Conservation (phyloP, 1,140 invertebrate species). For the Drosophila bocki region DNA sequence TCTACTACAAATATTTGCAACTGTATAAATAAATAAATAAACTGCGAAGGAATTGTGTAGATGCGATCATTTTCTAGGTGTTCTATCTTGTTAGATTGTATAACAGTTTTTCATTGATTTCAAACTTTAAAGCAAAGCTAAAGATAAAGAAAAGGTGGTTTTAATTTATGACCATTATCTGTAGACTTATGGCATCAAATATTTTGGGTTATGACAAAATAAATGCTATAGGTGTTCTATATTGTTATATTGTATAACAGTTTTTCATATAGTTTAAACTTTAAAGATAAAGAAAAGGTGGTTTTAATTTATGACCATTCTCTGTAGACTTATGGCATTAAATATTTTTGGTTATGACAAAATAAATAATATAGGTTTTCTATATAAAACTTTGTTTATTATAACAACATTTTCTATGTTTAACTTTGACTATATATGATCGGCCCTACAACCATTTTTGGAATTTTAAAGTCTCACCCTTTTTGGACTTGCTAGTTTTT, state of each 20-base stretch:
- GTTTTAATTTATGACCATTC: background rate
- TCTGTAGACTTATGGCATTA: background rate
- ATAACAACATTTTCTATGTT: background rate
- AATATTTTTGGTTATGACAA: background rate
- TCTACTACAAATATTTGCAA: conserved; percentile 12
- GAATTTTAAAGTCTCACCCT: background rate
- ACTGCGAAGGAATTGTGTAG: background rate
- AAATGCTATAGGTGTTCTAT: no score
- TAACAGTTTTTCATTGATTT: background rate
- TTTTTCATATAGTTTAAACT: background rate
- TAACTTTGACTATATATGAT: background rate
- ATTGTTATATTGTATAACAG: background rate
- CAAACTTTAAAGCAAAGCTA: background rate
- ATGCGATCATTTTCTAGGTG: background rate
- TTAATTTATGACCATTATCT: conserved; percentile 1
- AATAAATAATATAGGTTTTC: no score
- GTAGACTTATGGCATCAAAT: background rate
- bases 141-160: background rate
- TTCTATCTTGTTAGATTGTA: background rate
- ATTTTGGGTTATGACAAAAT: background rate
- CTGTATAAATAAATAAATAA: conserved; percentile 5
- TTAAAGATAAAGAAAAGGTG: background rate
- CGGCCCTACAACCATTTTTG: background rate
- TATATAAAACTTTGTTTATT: no score
- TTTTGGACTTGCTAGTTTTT: conserved; percentile 12